Base-by-base conservation (phyloP, 2,797 vertebrate genomes). In the Alectoris magna region DNA sequence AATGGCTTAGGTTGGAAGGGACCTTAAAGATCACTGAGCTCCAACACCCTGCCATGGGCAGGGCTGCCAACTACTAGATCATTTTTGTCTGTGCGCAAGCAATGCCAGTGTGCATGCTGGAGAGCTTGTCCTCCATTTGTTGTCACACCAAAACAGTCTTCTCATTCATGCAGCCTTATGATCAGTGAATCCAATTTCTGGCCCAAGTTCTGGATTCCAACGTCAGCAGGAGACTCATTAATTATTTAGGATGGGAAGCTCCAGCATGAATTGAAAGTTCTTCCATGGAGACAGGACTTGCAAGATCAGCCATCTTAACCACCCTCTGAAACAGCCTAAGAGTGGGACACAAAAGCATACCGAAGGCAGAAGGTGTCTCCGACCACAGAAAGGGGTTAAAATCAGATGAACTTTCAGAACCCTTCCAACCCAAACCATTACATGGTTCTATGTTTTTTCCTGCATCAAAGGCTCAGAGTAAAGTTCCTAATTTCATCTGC, bases 401-500 rank as follows among this genome's bases (percentile, higher is more conserved):
- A 58, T n/a, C 29, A 34, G 34, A 34, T 34, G 34, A 34, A 34
- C 34, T 34, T 34, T 34, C 34, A 34, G 34, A 56, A n/a, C 53
- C 53, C 31, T n/a, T 56, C 11, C 55, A 56, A 56, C 55, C 31
- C 55, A 56, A n/a, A 56, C 31, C 55, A 58, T 58, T 56, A 18
- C 21, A 31, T n/a, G 55, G 31, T n/a, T 56, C 31, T 56, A 56
- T 19, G 44, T 36, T 26, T 84, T 84, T 88, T 43, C 63, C 71
- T 3, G 1, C 56, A 60, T 38, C 31, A 24, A 41, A 73, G 39
- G 89, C 53, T 74, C 39, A 48, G 70, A 67, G 76, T n/a, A 69
- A 84, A 92, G 68, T 68, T 94, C 64, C 60, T 80, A 24, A 71
- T 84, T 84, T 27, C 60, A 26, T 51, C 60, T 77, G 84, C 74